These are phyloP conservation scores for Takifugu ocellatus DNA, from an alignment of 2,797 vertebrate genomes.

Conservation along the genomic window DNA sequence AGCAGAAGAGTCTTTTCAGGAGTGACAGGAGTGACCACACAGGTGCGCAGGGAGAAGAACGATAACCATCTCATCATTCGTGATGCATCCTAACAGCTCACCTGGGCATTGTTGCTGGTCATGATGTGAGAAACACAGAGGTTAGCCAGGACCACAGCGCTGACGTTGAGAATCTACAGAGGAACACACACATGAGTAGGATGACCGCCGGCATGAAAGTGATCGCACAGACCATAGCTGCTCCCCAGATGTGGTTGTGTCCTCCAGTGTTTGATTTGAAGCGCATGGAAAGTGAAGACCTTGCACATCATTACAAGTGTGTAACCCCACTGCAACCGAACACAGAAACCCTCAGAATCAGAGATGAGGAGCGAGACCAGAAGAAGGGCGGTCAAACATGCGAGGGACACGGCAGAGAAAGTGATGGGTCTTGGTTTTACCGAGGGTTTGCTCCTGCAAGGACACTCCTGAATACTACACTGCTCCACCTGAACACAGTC, in stretches of 20 bases:
- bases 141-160: slow-evolving; percentile 93
- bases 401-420: slow-evolving; percentile 46
- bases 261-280: too few relatives aligned
- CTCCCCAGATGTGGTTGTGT: neutral
- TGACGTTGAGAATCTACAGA: slow-evolving; percentile 85
- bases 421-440: slow-evolving; percentile 57
- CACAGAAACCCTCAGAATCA: neutral
- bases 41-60: too few relatives aligned
- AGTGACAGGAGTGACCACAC: too few relatives aligned
- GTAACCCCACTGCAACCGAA: slow-evolving; percentile 2
- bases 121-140: slow-evolving; percentile 96
- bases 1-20: neutral
- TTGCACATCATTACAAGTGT: too few relatives aligned
- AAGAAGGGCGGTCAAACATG: neutral
- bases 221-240: neutral
- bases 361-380: neutral
- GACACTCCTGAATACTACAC: slow-evolving; percentile 83
- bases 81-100: slow-evolving; percentile 22
- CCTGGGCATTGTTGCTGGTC: slow-evolving; percentile 94
- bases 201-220: neutral
- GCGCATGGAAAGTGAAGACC: too few relatives aligned
- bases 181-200: slow-evolving; percentile 6
- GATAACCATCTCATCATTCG: too few relatives aligned
- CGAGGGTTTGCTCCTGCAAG: slow-evolving; percentile 81
- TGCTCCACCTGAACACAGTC: slow-evolving; percentile 76